These are phyloP conservation scores for Oryzias javanicus DNA, from an alignment of 2,113 vertebrate species.

Conservation along the genomic window DNA sequence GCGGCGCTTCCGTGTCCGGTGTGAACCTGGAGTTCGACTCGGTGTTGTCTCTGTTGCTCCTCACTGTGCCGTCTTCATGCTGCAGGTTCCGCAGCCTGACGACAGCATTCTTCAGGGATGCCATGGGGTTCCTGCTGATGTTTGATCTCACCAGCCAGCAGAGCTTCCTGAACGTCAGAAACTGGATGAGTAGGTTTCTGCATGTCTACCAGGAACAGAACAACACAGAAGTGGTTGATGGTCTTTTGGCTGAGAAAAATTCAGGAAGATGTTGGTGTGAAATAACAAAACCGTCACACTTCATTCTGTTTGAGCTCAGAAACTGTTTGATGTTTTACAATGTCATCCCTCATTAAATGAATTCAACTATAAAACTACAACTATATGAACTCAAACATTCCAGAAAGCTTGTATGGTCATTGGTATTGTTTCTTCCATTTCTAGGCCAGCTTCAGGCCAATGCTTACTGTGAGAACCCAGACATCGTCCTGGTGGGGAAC, in stretches of 20 bases:
- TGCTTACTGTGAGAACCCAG: constrained; percentile 95
- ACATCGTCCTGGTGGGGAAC: constrained; percentile 93
- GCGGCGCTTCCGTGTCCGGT: too few relatives aligned
- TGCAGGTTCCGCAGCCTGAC: constrained; percentile 87
- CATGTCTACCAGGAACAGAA: too few relatives aligned
- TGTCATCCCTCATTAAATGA: too few relatives aligned
- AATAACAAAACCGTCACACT: too few relatives aligned
- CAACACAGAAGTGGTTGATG: too few relatives aligned
- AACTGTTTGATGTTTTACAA: too few relatives aligned
- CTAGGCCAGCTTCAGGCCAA: constrained; percentile 92
- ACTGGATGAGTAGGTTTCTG: constrained; percentile 92
- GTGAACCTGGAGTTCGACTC: neutral
- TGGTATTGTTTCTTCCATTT: neutral
- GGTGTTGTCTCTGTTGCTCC: neutral
- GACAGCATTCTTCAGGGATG: constrained; percentile 93
- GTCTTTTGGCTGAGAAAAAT: too few relatives aligned
- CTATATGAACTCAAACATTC: too few relatives aligned
- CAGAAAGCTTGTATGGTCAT: too few relatives aligned
- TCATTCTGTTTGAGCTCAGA: too few relatives aligned
- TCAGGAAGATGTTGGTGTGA: too few relatives aligned
- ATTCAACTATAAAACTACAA: too few relatives aligned
- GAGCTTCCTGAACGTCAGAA: constrained; percentile 95
- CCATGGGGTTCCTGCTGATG: constrained; percentile 96
- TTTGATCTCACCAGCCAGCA: constrained; percentile 96
- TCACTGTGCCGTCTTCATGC: neutral